Evolutionary conservation across 2,888 invertebrate genomes (phyloP).

Genomic region (Meta bourneti): DNA sequence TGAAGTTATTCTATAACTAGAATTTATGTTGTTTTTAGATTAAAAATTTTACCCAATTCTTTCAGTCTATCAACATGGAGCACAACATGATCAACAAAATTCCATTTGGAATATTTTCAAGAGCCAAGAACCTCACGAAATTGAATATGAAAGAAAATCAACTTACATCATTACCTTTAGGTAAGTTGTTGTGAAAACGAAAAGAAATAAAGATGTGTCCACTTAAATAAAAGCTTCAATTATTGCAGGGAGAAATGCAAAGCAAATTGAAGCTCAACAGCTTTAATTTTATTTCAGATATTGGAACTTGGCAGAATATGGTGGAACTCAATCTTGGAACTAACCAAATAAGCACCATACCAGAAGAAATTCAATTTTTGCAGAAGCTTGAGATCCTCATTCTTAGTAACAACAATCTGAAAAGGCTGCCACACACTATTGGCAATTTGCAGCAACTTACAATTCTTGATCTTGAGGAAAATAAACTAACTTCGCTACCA

Average conservation of each 20-base stretch:
- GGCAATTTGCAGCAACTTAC: conserved; percentile 95
- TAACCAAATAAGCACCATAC: conserved; percentile 95
- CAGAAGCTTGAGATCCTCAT: conserved; percentile 96
- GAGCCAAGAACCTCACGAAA: conserved; percentile 96
- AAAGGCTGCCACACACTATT: conserved; percentile 94
- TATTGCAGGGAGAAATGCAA: neutral
- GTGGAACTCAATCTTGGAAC: conserved; percentile 99
- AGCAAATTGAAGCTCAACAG: neutral
- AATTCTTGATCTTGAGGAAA: conserved; percentile 98
- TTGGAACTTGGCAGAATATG: conserved; percentile 98
- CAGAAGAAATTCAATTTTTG: conserved; percentile 97
- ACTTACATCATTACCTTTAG: conserved; percentile 94
- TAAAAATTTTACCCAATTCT: neutral
- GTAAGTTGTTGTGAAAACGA: conserved; percentile 79
- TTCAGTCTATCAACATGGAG: conserved; percentile 96
- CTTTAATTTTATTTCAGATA: conserved; percentile 84
- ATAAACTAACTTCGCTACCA: conserved; percentile 96
- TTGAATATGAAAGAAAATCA: conserved; percentile 99
- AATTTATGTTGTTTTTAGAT: neutral
- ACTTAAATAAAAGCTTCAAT: too few species aligned
- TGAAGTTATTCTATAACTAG: neutral
- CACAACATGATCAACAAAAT: conserved; percentile 99
- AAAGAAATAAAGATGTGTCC: too few species aligned
- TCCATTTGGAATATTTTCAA: conserved; percentile 99
- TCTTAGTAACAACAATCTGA: conserved; percentile 96